Evolutionary conservation across 2,888 invertebrate genomes (phyloP), one percentile per base, ranked within the genome.

Genomic region (Creontiades dilutus): DNA sequence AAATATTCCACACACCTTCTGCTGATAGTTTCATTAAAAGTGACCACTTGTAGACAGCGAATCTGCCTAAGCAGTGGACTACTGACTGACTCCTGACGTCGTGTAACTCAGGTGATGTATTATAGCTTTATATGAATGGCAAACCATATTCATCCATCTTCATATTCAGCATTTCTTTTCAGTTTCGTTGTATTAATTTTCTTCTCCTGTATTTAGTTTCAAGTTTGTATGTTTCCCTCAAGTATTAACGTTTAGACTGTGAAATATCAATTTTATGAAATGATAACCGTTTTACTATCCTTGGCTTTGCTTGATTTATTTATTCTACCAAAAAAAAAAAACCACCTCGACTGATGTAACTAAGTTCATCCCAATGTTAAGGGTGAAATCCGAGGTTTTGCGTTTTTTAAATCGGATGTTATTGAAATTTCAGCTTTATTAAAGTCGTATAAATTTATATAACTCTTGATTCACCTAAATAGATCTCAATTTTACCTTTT

Each of bases 91-190:
- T 52, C 14, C 82, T 14, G 82, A 52, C 82, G n/a, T 52, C 82
- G 47, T 23, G n/a, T 82, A 82, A 52, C 52, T 82, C 82, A 82
- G 82, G 82, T 82, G 82, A 82, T 52, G 82, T 82, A 82, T 82
- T 11, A 78, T 78, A 46, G 52, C 48, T 19, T 82, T 82, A 52
- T 82, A 52, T 52, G 46, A 37, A 13, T 78, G 78, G 37, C 78
- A 1, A 68, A 78, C 46, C 78, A 76, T 78, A 0, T 78, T 78
- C 75, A 75, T 75, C 75, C 23, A 75, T 75, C 75, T 9, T 75
- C 75, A 27, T 75, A 37, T 37, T 37, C 3, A 37, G 37, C 75
- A 19, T n/a, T 75, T 75, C n/a, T 27, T 75, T 75, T 75, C 75
- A 28, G n/a, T 75, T 28, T 19, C 75, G 12, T 19, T 68, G 19